Evolutionary conservation across 2,888 invertebrate species (phyloP).

Genomic region (Elmis aenea): DNA sequence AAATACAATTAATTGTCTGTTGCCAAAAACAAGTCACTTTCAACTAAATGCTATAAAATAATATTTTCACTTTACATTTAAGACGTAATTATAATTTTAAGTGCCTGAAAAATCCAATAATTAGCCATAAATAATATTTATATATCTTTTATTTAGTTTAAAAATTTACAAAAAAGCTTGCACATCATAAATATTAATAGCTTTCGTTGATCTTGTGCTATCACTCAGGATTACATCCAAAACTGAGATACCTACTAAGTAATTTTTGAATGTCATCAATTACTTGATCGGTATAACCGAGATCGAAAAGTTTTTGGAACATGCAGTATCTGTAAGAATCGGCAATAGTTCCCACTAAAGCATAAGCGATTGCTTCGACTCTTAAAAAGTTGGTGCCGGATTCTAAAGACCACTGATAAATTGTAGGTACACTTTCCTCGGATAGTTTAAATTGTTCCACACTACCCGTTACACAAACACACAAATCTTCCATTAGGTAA

Average conservation of each 20-base stretch:
- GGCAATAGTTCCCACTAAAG: constrained; percentile 51
- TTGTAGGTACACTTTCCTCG: constrained; percentile 50
- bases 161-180: too few relatives aligned
- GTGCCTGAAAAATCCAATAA: too few relatives aligned
- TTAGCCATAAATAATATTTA: too few relatives aligned
- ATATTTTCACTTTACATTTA: too few relatives aligned
- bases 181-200: too few relatives aligned
- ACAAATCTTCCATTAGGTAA: constrained; percentile 53
- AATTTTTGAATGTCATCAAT: constrained; percentile 50
- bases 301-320: constrained; percentile 49
- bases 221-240: not conserved
- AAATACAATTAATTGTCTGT: too few relatives aligned
- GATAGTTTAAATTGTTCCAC: constrained; percentile 53
- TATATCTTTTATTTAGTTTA: too few relatives aligned
- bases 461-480: constrained; percentile 49
- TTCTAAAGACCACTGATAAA: constrained; percentile 57
- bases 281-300: constrained; percentile 53
- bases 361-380: constrained; percentile 55
- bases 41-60: too few relatives aligned
- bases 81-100: too few relatives aligned
- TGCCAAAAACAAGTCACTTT: too few relatives aligned
- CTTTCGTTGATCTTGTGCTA: too few relatives aligned
- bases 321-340: constrained; percentile 47
- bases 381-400: constrained; percentile 59
- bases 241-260: constrained; percentile 31